Conservation (phyloP, 2,888 invertebrate genomes). For the Epinotia brunnichana region DNA sequence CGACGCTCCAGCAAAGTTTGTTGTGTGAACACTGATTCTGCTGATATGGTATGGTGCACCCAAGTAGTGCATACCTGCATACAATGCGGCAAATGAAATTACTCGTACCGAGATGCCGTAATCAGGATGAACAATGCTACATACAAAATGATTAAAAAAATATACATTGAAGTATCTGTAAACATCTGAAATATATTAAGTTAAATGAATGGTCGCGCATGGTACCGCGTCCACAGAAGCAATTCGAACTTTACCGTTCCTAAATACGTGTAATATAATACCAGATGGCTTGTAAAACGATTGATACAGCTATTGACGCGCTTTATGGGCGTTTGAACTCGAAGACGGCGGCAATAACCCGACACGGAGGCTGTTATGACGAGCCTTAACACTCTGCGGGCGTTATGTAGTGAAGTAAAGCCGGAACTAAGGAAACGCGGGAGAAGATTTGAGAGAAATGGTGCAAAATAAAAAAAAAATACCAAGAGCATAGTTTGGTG, state of each 20-base stretch:
- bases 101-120: too few species aligned
- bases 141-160: too few species aligned
- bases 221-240: too few species aligned
- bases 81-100: too few species aligned
- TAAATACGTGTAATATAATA: neutral
- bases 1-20: neutral
- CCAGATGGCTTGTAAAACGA: conserved; percentile 20
- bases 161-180: too few species aligned
- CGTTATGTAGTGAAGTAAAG: neutral
- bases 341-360: conserved; percentile 18
- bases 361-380: neutral
- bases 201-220: too few species aligned
- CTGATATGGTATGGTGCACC: too few species aligned
- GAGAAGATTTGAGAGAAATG: neutral
- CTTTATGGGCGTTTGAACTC: conserved; percentile 10
- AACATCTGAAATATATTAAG: too few species aligned
- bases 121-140: too few species aligned
- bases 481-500: neutral
- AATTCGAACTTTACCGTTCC: neutral
- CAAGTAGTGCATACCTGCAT: too few species aligned
- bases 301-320: conserved; percentile 19
- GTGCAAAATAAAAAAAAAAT: neutral
- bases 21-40: neutral
- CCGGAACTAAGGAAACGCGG: neutral
- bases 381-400: neutral